Evolutionary conservation across 2,113 vertebrate species (phyloP).

Genomic region (Dolichallabes microphthalmus): DNA sequence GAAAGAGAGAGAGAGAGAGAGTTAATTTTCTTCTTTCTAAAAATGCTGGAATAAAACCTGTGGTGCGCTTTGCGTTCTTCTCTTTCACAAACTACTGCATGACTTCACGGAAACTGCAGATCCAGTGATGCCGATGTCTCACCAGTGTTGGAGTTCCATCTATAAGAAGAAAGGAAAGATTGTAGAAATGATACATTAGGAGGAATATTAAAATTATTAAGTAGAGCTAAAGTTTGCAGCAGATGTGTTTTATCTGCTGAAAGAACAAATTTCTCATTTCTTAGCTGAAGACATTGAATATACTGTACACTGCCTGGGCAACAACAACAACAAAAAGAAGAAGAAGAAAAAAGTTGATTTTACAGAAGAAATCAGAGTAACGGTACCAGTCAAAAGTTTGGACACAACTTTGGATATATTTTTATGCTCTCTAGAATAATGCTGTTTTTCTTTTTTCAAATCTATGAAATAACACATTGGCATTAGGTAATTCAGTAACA

Average conservation of each 20-base stretch:
- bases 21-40: slow-evolving; percentile 6
- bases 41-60: slow-evolving; percentile 30
- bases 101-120: not conserved
- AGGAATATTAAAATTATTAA: not conserved
- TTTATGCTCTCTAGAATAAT: too few species aligned
- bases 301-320: not conserved
- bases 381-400: too few species aligned
- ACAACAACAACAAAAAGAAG: too few species aligned
- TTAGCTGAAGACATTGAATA: not conserved
- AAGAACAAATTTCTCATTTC: not conserved
- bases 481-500: too few species aligned
- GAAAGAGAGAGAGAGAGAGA: not conserved
- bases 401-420: too few species aligned
- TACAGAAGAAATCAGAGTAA: too few species aligned
- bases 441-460: too few species aligned
- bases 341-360: too few species aligned
- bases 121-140: not conserved
- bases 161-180: not conserved
- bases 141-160: not conserved
- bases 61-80: slow-evolving; percentile 4
- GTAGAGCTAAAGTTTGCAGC: not conserved
- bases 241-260: not conserved
- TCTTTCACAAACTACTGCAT: not conserved
- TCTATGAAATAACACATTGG: too few species aligned
- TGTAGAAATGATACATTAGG: not conserved